Conservation (phyloP, 2,113 vertebrate genomes). For the Thalassoma bifasciatum region DNA sequence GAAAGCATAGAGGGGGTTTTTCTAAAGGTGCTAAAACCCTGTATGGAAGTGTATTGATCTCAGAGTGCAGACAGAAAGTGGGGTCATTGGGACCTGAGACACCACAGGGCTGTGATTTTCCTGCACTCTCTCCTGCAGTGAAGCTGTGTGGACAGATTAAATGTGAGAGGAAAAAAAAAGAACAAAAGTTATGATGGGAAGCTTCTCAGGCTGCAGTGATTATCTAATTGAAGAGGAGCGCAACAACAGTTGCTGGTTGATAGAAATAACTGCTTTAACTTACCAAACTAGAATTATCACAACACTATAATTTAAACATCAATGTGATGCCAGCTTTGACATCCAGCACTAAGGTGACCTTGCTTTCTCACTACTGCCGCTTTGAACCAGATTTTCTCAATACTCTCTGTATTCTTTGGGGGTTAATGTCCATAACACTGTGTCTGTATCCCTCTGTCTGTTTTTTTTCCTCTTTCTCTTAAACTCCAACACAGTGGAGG, state of each 20-base stretch:
- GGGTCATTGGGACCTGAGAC: conserved; percentile 44
- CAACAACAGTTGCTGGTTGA: not conserved
- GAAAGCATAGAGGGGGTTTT: conserved; percentile 46
- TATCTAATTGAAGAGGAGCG: conserved; percentile 10
- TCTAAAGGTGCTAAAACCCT: conserved; percentile 62
- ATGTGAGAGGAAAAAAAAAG: conserved; percentile 6
- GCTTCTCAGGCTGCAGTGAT: conserved; percentile 8
- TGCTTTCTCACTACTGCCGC: too few species aligned
- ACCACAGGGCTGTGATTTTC: conserved; percentile 54
- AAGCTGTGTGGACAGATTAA: conserved; percentile 49
- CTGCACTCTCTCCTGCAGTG: conserved; percentile 34
- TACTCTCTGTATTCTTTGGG: too few species aligned
- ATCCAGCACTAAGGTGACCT: too few species aligned
- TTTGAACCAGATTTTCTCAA: too few species aligned
- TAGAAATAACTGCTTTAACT: not conserved
- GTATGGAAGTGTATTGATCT: conserved; percentile 70
- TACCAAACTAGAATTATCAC: too few species aligned
- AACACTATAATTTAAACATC: too few species aligned
- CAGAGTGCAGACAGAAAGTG: conserved; percentile 29
- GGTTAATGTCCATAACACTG: too few species aligned
- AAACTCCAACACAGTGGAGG: too few species aligned
- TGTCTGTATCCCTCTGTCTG: too few species aligned
- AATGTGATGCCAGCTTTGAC: too few species aligned
- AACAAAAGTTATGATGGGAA: conserved; percentile 10
- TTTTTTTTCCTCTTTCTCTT: too few species aligned